phyloP scores from a whole-genome alignment of 1,140 invertebrate species.

The Druon quercuslanigerum region DNA sequence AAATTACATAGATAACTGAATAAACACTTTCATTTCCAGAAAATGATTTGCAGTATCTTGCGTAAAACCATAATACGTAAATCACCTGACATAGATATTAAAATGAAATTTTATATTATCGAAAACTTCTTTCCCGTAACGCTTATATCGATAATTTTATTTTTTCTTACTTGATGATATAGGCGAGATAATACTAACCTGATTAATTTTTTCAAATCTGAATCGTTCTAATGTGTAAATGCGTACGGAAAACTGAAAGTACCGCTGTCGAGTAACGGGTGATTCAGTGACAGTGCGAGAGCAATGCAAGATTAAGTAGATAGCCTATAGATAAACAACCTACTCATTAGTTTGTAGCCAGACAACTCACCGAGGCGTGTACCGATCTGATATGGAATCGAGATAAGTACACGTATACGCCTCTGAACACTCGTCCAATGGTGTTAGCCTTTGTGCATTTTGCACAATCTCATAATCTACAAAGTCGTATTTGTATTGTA shows the following conservation, averaged over 20 bases:
- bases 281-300: constrained; percentile 18
- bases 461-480: constrained; percentile 29
- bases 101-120: neutral
- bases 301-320: constrained; percentile 21
- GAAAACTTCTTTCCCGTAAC: neutral
- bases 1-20: too few species aligned
- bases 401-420: constrained; percentile 21
- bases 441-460: constrained; percentile 24
- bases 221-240: neutral
- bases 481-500: constrained; percentile 26
- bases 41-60: too few species aligned
- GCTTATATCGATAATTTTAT: neutral
- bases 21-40: too few species aligned
- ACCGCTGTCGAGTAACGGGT: neutral
- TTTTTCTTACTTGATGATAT: neutral
- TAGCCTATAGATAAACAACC: constrained; percentile 27
- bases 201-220: neutral
- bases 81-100: too few species aligned
- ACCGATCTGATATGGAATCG: constrained; percentile 26
- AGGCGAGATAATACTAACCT: constrained; percentile 2
- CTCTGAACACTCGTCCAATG: constrained; percentile 16
- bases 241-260: neutral
- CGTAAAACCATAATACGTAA: too few species aligned
- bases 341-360: constrained; percentile 28
- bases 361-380: constrained; percentile 18